Evolutionary conservation across 1,140 invertebrate species (phyloP).

Genomic region (Coenobita brevimanus): DNA sequence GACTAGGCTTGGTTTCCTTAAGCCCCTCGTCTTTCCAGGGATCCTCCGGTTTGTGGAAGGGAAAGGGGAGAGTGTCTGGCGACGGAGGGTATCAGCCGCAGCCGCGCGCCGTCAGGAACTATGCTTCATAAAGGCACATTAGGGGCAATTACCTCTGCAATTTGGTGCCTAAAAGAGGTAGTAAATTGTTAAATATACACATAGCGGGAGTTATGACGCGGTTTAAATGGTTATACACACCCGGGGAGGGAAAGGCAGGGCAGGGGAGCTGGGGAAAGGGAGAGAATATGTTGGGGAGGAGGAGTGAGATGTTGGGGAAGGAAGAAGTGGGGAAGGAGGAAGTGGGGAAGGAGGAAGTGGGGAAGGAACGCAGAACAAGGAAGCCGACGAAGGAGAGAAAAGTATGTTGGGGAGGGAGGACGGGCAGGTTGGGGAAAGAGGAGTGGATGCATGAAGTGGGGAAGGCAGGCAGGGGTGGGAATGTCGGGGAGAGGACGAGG

Average conservation of each 20-base stretch:
- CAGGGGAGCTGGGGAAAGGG: constrained; percentile 25
- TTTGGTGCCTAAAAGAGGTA: constrained; percentile 64
- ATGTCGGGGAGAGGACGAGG: too few relatives aligned
- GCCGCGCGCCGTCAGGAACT: constrained; percentile 42
- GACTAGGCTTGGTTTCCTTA: not conserved
- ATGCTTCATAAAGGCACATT: constrained; percentile 65
- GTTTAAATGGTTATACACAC: constrained; percentile 45
- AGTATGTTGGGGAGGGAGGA: too few relatives aligned
- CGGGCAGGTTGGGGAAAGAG: too few relatives aligned
- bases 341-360: too few relatives aligned
- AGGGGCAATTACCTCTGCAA: constrained; percentile 59
- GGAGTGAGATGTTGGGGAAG: not conserved
- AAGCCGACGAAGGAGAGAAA: too few relatives aligned
- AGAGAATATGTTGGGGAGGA: not conserved
- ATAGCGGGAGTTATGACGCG: constrained; percentile 55
- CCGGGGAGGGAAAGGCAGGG: constrained; percentile 41
- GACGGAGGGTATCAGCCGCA: constrained; percentile 8
- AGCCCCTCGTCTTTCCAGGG: not conserved
- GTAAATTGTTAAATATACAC: constrained; percentile 66
- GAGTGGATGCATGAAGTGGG: too few relatives aligned
- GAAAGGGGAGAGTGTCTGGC: not conserved
- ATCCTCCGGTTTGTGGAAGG: not conserved
- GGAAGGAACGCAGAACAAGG: too few relatives aligned
- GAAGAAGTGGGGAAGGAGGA: too few relatives aligned
- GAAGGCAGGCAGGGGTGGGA: too few relatives aligned